Conservation (phyloP, 2,113 vertebrate genomes). For the Coreoperca whiteheadi region DNA sequence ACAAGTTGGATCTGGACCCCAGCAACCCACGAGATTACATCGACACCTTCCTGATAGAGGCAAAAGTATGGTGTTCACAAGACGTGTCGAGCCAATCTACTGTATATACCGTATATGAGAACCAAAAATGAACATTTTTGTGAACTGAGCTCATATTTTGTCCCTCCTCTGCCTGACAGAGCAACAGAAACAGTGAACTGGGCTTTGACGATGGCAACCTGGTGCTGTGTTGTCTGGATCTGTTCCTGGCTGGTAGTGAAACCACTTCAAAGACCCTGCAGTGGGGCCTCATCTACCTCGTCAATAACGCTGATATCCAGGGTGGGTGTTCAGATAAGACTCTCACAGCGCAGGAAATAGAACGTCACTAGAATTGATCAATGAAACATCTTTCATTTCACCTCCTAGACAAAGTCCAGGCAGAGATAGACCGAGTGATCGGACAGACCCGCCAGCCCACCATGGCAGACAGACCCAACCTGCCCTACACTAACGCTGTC, state of each 20-base stretch:
- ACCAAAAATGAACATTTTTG: rapidly evolving
- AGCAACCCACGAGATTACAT: conserved; percentile 86
- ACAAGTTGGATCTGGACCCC: conserved; percentile 85
- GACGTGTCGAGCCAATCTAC: neutral
- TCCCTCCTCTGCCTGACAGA: conserved; percentile 41
- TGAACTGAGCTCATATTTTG: neutral
- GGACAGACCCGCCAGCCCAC: conserved; percentile 75
- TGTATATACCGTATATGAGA: neutral
- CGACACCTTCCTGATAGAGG: conserved; percentile 87
- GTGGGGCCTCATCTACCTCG: conserved; percentile 91
- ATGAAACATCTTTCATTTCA: neutral
- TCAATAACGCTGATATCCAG: conserved; percentile 87
- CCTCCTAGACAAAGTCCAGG: conserved; percentile 77
- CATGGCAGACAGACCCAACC: conserved; percentile 81
- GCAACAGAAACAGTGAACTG: conserved; percentile 11
- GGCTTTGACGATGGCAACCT: conserved; percentile 87
- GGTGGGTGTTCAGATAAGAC: conserved; percentile 76
- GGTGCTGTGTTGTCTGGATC: conserved; percentile 89
- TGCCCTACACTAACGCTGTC: conserved; percentile 89
- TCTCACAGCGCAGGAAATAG: neutral
- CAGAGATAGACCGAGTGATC: conserved; percentile 81
- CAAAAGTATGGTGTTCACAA: conserved; percentile 75
- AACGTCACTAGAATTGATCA: neutral
- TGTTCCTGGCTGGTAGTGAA: conserved; percentile 93
- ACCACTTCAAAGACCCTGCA: conserved; percentile 91